Percentiles rank a stretch among this genome's conserved stretches.
Conservation (phyloP, 2,113 vertebrate genomes). For the Parus major region DNA sequence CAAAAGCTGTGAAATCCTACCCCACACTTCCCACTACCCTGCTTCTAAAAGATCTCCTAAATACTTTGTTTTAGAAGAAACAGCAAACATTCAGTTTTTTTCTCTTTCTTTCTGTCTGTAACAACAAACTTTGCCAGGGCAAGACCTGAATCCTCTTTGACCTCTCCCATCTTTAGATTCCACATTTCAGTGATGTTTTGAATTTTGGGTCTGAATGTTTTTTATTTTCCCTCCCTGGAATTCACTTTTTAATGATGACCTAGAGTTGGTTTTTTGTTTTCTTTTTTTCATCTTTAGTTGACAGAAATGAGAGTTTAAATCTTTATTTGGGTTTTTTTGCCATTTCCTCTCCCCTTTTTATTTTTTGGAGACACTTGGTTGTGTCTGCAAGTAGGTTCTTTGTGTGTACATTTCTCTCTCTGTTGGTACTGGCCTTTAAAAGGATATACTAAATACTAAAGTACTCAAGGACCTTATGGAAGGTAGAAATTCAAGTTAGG, state of each 20-base stretch:
- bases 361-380: not conserved
- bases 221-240: not conserved
- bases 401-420: not conserved
- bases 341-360: not conserved
- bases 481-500: not conserved
- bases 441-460: not conserved
- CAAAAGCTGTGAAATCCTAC: constrained; percentile 49
- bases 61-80: not conserved
- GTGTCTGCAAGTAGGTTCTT: not conserved
- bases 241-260: not conserved
- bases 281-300: not conserved
- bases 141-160: not conserved
- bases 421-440: not conserved
- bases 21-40: not conserved
- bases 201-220: not conserved
- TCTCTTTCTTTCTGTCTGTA: not conserved
- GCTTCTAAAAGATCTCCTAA: constrained; percentile 24
- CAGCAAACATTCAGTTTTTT: not conserved
- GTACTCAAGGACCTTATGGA: not conserved
- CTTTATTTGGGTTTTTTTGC: not conserved
- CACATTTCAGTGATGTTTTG: not conserved
- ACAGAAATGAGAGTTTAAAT: not conserved
- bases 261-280: not conserved
- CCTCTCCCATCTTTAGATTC: not conserved
- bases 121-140: not conserved